Evolutionary conservation across 2,888 invertebrate species (phyloP), one percentile per base, ranked within the genome.

Genomic region (Suillia variegata): DNA sequence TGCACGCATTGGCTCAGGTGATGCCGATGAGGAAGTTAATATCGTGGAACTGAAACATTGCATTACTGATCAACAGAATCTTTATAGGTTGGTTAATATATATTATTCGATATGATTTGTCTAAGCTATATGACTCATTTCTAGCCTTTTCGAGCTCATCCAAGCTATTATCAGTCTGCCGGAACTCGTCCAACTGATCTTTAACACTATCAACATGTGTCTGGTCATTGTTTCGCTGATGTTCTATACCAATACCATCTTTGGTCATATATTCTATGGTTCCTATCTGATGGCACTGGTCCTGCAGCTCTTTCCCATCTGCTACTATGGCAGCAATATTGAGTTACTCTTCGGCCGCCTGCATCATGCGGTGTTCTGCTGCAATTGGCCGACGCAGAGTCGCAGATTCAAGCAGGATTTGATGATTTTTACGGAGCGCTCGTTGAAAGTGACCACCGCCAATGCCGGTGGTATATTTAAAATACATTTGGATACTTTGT

Each of bases 311-410:
- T 69, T 63, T 22, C 71, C 73, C 0, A 18, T 61, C 0, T 71
- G 71, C 34, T 72, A 65, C 10, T 69, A 50, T 15, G 71, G 74
- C 20, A 64, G 65, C 1, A 1, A 61, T 3, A 49, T 66, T 8
- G 62, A 61, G 13, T 18, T 54, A 1, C 24, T 45, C 0, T 73
- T 73, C 6, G 42, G n/a, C 0, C 13, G 24, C 0, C 38, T 71
- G 10, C 69, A 65, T 15, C 58, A 52, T 1, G 73, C 69, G 0
- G 59, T 63, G 1, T 71, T 64, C 21, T 38, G 24, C 54, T 69
- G 74, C 60, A 74, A 74, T 31, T 71, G 71, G 71, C 42, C 57
- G 4, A 61, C 62, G 15, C 71, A 71, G 51, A 70, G 62, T n/a
- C 12, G 24, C 1, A 6, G 2, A 2, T 74, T 56, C 48, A 61